Base-by-base conservation (phyloP, 64 coral and sea anemone species). In the Stichodactyla helianthus region DNA sequence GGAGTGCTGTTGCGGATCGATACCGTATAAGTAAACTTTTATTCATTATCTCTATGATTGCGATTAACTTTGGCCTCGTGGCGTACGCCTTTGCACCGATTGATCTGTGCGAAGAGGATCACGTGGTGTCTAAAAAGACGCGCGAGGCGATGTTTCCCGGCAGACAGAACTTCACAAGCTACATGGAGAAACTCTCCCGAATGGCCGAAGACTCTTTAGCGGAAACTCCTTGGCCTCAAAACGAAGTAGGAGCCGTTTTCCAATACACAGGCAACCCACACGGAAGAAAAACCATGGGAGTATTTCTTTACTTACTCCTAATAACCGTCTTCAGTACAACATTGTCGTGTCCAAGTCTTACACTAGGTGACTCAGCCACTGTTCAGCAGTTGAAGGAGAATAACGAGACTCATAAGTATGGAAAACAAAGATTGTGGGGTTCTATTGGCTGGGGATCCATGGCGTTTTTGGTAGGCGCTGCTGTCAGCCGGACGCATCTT, bases 381-480 rank as follows among this genome's bases (percentile, higher is more conserved):
- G 97, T 99, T 5, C 90, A 95, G 65, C 82, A 95, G 20, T 68
- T 99, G 51, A 92, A 90, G 70, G 88, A 89, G 25, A 94, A 95
- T 53, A 71, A 78, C 7, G 97, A 99, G 76, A 99, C 97, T 7
- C 93, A 95, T 56, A 99, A 95, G 53, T 99, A 99, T 59, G 97
- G 97, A 0, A 92, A 93, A 28, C 97, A 99, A 53, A 87, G 97
- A 44, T 82, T 99, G 10, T 99, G 93, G 93, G 97, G 97, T 17
- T 99, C 97, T 19, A 90, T 99, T 35, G 97, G 97, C 4, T 95
- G 89, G 67, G 97, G 97, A 10, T 88, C 91, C 55, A 94, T 92
- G 77, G 93, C 97, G 7, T 99, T 99, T 86, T 59, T 99, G 22
- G 90, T 99, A 0, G 97, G 97, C 12, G 88, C 97, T 15, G 93